Percentiles rank a stretch among this genome's conserved stretches.
Evolutionary conservation across 2,888 invertebrate species (phyloP).

Genomic region (Tridacna crocea): DNA sequence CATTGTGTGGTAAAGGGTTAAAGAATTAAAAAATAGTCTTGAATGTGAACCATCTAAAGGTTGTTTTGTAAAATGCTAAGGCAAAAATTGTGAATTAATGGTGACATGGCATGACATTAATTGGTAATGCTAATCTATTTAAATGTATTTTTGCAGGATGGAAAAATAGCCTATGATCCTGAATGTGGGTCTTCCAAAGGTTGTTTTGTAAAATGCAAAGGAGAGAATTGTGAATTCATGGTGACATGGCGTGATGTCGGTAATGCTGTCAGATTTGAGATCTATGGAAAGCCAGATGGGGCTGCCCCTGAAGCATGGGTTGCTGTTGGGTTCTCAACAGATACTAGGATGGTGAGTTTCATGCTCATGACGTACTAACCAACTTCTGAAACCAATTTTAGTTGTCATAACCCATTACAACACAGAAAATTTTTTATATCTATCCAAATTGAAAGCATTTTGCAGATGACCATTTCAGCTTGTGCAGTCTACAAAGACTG

Average conservation of each 20-base stretch:
- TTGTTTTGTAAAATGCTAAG: too few relatives aligned
- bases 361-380: background rate
- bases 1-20: too few relatives aligned
- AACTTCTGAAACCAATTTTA: too few relatives aligned
- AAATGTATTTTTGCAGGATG: conserved; percentile 20
- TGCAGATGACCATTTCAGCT: too few relatives aligned
- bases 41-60: too few relatives aligned
- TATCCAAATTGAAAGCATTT: too few relatives aligned
- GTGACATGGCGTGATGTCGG: conserved; percentile 59
- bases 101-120: too few relatives aligned
- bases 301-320: conserved; percentile 41
- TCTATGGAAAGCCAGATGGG: conserved; percentile 42
- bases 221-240: conserved; percentile 48
- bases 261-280: conserved; percentile 44
- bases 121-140: too few relatives aligned
- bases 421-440: too few relatives aligned
- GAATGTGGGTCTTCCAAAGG: conserved; percentile 58
- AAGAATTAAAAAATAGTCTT: too few relatives aligned
- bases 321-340: conserved; percentile 58
- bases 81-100: too few relatives aligned
- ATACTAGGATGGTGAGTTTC: conserved; percentile 54
- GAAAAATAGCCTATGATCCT: conserved; percentile 43
- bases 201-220: conserved; percentile 57
- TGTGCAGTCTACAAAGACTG: too few relatives aligned
- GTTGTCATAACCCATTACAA: background rate